Conservation (phyloP, 2,113 vertebrate species). For the Petromus typicus region DNA sequence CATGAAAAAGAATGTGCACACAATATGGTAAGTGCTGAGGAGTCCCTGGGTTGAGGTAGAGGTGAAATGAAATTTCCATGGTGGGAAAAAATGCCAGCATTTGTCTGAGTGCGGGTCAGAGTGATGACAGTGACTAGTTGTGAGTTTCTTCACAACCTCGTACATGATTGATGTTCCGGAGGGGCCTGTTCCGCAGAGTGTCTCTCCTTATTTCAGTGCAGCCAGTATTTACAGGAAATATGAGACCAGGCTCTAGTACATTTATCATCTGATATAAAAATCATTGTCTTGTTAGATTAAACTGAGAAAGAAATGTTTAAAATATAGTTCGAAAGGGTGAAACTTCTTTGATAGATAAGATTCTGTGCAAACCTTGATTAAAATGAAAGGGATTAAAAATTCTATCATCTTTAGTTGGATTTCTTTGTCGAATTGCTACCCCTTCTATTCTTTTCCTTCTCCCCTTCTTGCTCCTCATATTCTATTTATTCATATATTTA, state of each 20-base stretch:
- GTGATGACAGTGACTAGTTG: not conserved
- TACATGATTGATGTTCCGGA: not conserved
- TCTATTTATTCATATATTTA: not conserved
- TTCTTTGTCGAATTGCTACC: not conserved
- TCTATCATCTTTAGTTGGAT: not conserved
- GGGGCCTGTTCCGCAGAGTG: not conserved
- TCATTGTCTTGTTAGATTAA: not conserved
- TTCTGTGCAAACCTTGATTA: not conserved
- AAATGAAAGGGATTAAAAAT: conserved; percentile 39
- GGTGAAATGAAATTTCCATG: conserved; percentile 22
- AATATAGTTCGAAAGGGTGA: not conserved
- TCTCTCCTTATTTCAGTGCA: not conserved
- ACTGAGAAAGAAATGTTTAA: conserved; percentile 4
- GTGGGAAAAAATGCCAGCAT: not conserved
- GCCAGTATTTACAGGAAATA: conserved; percentile 17
- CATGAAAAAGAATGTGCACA: conserved; percentile 52
- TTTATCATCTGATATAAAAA: conserved; percentile 46
- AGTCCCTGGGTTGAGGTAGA: not conserved
- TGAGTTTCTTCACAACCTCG: not conserved
- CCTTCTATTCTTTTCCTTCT: not conserved
- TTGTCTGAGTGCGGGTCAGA: not conserved
- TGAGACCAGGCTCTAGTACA: not conserved
- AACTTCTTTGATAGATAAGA: not conserved
- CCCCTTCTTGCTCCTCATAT: not conserved
- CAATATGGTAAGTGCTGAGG: conserved; percentile 40